Conservation (phyloP, 2,888 invertebrate species). For the Ichneumon xanthorius region DNA sequence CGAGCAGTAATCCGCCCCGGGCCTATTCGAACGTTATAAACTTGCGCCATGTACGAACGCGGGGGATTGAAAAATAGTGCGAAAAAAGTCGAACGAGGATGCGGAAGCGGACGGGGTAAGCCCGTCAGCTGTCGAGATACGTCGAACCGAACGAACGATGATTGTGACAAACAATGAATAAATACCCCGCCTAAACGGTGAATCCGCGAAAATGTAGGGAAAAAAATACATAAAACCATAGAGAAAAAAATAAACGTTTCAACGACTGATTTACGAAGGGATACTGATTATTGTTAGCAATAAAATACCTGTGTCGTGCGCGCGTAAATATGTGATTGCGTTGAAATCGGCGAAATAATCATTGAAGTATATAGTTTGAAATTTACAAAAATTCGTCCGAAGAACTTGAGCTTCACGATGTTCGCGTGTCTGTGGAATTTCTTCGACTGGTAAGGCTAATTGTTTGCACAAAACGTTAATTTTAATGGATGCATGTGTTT, state of each 20-base stretch:
- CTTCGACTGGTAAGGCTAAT: conserved; percentile 87
- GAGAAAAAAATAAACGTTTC: neutral
- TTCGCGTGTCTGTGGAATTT: conserved; percentile 88
- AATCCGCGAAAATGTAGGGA: conserved; percentile 3
- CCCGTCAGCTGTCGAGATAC: conserved; percentile 31
- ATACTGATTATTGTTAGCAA: neutral
- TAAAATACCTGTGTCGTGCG: neutral
- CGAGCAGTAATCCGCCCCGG: neutral
- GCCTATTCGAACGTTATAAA: conserved; percentile 29
- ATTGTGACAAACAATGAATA: conserved; percentile 39
- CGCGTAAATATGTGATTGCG: neutral
- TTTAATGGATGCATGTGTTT: neutral
- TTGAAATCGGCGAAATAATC: neutral
- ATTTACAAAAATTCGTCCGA: neutral
- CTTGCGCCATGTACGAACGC: conserved; percentile 44
- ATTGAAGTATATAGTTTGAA: neutral
- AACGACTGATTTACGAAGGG: too few species aligned
- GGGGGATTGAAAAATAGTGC: conserved; percentile 38
- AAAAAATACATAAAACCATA: neutral
- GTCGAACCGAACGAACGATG: conserved; percentile 37
- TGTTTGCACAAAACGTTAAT: neutral
- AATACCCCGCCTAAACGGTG: neutral
- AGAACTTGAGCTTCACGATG: conserved; percentile 83
- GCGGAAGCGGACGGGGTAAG: conserved; percentile 11
- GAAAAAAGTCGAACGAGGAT: conserved; percentile 15